Conservation (phyloP, 2,888 invertebrate species). For the Leistus spinibarbis region DNA sequence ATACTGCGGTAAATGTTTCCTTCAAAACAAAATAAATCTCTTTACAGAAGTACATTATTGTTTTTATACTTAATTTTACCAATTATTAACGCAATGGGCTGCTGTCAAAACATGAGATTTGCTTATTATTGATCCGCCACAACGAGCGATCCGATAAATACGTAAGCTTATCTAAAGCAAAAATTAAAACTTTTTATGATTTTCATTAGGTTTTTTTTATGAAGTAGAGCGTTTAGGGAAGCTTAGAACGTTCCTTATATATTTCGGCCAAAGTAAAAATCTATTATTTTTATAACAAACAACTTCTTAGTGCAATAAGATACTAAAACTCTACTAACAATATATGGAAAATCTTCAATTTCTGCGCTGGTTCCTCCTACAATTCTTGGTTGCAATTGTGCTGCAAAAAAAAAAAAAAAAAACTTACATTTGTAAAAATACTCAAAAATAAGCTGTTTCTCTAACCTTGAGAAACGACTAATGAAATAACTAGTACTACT, state of each 20-base stretch:
- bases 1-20: background rate
- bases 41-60: background rate
- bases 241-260: background rate
- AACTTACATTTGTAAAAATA: background rate
- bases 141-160: background rate
- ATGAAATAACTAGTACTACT: background rate
- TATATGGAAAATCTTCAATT: slow-evolving; percentile 3
- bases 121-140: slow-evolving; percentile 2
- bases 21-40: background rate
- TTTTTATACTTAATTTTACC: too few species aligned
- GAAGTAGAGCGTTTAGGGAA: too few species aligned
- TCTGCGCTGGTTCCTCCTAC: background rate
- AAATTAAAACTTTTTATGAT: background rate
- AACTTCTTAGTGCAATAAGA: too few species aligned
- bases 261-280: background rate
- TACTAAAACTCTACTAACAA: background rate
- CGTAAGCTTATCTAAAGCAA: background rate
- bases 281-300: too few species aligned
- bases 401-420: background rate
- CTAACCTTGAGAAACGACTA: background rate
- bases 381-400: background rate
- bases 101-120: slow-evolving; percentile 7
- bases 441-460: background rate
- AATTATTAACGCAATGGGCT: slow-evolving; percentile 6
- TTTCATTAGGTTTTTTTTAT: too few species aligned